phyloP scores from a whole-genome alignment of 2,888 invertebrate genomes.

The Luffia ferchaultella region DNA sequence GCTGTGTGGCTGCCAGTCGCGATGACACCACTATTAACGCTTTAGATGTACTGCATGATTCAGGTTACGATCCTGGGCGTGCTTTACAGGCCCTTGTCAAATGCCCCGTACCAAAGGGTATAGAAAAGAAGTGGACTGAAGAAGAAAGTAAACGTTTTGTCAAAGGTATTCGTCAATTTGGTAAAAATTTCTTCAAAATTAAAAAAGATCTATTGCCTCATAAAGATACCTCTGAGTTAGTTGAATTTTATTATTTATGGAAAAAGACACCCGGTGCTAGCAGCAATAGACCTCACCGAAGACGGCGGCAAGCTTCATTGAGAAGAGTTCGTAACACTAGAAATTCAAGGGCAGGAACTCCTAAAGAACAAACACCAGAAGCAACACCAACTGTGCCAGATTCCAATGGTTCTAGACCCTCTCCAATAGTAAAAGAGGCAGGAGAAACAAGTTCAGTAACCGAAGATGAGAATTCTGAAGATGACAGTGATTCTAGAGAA shows the following conservation, averaged over 20 bases:
- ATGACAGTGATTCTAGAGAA: conserved; percentile 93
- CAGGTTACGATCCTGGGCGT: conserved; percentile 95
- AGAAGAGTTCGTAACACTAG: conserved; percentile 88
- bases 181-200: conserved; percentile 99
- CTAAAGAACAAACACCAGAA: conserved; percentile 77
- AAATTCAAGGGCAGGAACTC: conserved; percentile 82
- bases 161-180: conserved; percentile 97
- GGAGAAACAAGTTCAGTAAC: conserved; percentile 82
- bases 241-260: conserved; percentile 99
- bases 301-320: conserved; percentile 86
- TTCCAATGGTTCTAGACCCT: conserved; percentile 66
- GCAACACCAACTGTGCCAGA: conserved; percentile 56
- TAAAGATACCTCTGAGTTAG: conserved; percentile 96
- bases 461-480: conserved; percentile 92
- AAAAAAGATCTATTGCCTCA: conserved; percentile 95
- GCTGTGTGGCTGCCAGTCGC: conserved; percentile 94
- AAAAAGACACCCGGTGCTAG: conserved; percentile 99
- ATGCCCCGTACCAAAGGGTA: conserved; percentile 96
- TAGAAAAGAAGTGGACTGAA: conserved; percentile 98
- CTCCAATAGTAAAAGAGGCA: conserved; percentile 73
- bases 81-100: conserved; percentile 96
- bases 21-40: conserved; percentile 99
- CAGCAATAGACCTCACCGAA: conserved; percentile 92
- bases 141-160: conserved; percentile 98
- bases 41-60: conserved; percentile 93